A percentile compares a stretch with the other conserved stretches of the same genome.
These are phyloP conservation scores for Sebastes hubbsi DNA, from an alignment of 2,797 vertebrate genomes.

Conservation along the genomic window DNA sequence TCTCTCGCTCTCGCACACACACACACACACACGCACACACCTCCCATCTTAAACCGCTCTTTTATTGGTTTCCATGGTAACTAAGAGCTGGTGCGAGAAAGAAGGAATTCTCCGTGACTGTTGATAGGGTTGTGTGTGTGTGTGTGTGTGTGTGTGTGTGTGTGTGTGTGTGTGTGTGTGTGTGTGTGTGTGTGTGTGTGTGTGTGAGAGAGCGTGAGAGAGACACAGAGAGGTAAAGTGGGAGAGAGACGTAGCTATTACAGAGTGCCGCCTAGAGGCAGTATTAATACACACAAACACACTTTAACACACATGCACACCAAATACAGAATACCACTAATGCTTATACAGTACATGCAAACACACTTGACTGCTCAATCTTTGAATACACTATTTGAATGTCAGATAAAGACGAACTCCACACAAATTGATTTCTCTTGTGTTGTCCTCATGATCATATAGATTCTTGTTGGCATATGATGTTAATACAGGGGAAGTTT, in stretches of 20 bases:
- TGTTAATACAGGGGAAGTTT: neutral
- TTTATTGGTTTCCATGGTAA: slow-evolving; percentile 82
- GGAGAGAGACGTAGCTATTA: slow-evolving; percentile 57
- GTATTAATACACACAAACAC: slow-evolving; percentile 11
- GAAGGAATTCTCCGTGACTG: slow-evolving; percentile 79
- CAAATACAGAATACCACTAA: neutral
- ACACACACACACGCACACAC: slow-evolving; percentile 38
- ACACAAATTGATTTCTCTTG: neutral
- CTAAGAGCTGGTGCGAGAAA: slow-evolving; percentile 79
- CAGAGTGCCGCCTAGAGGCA: slow-evolving; percentile 75
- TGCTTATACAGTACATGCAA: neutral
- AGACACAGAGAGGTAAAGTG: slow-evolving; percentile 23
- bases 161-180: slow-evolving; percentile 33
- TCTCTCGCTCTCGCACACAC: neutral
- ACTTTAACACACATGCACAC: neutral
- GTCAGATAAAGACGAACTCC: neutral
- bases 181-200: slow-evolving; percentile 42
- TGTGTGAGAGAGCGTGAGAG: neutral
- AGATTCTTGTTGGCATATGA: neutral
- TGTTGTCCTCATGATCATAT: neutral
- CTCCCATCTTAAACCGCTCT: slow-evolving; percentile 70
- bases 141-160: slow-evolving; percentile 28
- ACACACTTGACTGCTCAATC: neutral
- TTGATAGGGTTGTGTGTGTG: slow-evolving; percentile 70
- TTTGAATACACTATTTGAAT: neutral